Evolutionary conservation across 2,888 invertebrate genomes (phyloP), one percentile per base, ranked within the genome.

Genomic region (Dendrolimus pini): DNA sequence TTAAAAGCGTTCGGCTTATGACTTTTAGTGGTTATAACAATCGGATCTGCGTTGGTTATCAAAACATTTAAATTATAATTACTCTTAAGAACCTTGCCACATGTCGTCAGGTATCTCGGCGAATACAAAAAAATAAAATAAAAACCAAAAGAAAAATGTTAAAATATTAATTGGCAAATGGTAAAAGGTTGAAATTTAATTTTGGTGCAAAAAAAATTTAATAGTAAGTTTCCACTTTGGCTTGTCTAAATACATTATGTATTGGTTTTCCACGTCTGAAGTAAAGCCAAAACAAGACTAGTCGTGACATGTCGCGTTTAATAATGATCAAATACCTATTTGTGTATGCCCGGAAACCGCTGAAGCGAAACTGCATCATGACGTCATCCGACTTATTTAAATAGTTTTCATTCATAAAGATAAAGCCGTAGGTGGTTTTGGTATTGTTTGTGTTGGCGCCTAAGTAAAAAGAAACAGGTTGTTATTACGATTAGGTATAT

Each of bases 381-480:
- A 47, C 47, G 47, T 47, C 47, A 47, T 47, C 12, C 12, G 47
- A 9, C 47, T 47, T 47, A 47, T 47, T 47, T 47, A 47, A 47
- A 47, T 47, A 47, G 9, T 47, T 47, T 47, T 47, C 18, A 60
- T 41, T 54, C 52, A 54, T 41, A 14, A 58, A 58, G 18, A 52
- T 55, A 54, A 55, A 58, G 41, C 53, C 41, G 55, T 55, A 55
- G 7, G 58, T 55, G 14, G 13, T 52, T 58, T 1, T 52, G 54
- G 52, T 58, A 56, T 54, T 56, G 54, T 47, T 47, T 9, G 47
- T 12, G 47, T 47, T 47, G 47, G 47, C 47, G 47, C 47, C 9
- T 10, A 47, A 47, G 47, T 47, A 47, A 9, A 47, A 12, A 9
- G 30, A 30, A 30, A 30, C 30, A 30, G 3, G 30, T 30, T 30